phyloP scores from a whole-genome alignment of 1,140 invertebrate species.

The Conus betulinus region DNA sequence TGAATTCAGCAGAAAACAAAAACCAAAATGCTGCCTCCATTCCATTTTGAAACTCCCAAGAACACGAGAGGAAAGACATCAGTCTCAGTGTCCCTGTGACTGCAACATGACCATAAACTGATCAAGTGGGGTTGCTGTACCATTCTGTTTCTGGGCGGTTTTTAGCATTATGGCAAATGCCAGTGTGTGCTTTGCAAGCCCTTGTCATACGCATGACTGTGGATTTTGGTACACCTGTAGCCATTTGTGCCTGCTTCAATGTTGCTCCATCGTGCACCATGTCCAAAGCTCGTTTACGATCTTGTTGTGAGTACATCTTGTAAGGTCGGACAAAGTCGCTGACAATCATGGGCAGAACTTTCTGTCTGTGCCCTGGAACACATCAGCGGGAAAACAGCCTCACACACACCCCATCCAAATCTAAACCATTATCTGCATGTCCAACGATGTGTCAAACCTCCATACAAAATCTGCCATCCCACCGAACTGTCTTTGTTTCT shows the following conservation, averaged over 20 bases:
- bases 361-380: constrained; percentile 21
- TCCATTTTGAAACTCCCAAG: no score
- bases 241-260: neutral
- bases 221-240: neutral
- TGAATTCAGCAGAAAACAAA: no score
- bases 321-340: neutral
- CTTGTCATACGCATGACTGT: constrained; percentile 13
- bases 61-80: no score
- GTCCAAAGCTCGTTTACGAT: neutral
- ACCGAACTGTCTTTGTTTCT: no score
- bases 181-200: constrained; percentile 3
- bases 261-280: constrained; percentile 19
- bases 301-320: neutral
- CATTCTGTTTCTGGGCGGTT: neutral
- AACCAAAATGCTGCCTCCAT: no score
- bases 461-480: no score
- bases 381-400: neutral
- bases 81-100: no score
- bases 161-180: neutral
- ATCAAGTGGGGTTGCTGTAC: neutral
- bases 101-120: no score
- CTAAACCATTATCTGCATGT: no score
- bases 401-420: neutral
- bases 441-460: no score
- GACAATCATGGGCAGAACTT: neutral